phyloP scores from a whole-genome alignment of 2,113 vertebrate species.

The Rhegmatorhina hoffmannsi region DNA sequence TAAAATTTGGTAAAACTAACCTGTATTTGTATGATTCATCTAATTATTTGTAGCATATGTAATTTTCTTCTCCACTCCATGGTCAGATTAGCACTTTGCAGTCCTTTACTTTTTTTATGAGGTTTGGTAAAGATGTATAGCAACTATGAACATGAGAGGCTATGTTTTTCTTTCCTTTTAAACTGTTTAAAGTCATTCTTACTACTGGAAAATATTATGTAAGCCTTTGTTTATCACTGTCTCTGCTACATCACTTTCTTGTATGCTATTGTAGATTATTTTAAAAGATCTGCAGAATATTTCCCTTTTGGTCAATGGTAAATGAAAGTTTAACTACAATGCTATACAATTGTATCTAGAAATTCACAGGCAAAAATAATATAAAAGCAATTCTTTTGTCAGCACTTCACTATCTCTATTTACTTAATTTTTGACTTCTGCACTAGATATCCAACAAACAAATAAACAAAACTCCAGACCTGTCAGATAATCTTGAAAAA shows the following conservation, averaged over 20 bases:
- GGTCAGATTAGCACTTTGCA: background rate
- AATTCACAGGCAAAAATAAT: background rate
- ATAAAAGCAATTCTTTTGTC: background rate
- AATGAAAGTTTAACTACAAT: background rate
- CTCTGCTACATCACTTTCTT: background rate
- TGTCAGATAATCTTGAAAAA: background rate
- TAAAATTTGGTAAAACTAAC: background rate
- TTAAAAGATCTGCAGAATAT: background rate
- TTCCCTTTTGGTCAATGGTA: background rate
- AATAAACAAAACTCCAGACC: background rate
- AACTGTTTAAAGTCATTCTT: background rate
- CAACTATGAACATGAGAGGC: background rate
- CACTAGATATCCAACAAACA: background rate
- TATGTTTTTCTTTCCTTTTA: background rate
- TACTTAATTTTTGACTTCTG: background rate
- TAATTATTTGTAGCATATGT: background rate
- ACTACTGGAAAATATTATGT: background rate
- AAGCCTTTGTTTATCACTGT: background rate
- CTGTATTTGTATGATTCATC: background rate
- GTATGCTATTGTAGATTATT: background rate
- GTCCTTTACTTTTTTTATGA: background rate
- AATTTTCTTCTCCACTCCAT: background rate
- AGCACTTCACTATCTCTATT: background rate
- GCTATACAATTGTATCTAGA: background rate
- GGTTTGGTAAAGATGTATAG: background rate